Percentiles rank a stretch among this genome's conserved stretches.
phyloP scores from a whole-genome alignment of 1,140 invertebrate genomes.

The Drosophila albomicans region DNA sequence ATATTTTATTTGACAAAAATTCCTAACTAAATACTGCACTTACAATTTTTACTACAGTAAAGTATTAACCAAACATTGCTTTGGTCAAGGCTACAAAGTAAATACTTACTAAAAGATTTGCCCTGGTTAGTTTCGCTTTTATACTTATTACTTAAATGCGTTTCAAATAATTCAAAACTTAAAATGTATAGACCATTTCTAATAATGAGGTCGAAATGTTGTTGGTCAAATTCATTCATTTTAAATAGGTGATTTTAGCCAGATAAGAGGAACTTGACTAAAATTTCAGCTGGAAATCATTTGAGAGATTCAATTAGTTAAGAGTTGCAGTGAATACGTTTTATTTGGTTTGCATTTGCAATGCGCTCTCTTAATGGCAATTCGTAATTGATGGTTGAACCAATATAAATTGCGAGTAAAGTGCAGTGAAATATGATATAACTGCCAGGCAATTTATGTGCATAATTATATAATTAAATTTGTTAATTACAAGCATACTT shows the following conservation, averaged over 20 bases:
- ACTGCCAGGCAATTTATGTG: constrained; percentile 4
- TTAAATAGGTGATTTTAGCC: background rate
- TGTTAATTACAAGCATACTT: constrained; percentile 10
- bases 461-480: constrained; percentile 14
- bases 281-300: background rate
- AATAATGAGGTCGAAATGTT: too few species aligned
- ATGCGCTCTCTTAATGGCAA: background rate
- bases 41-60: too few species aligned
- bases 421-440: constrained; percentile 3
- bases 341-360: background rate
- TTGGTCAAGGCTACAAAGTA: too few species aligned
- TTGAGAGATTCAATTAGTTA: constrained; percentile 1
- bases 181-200: too few species aligned
- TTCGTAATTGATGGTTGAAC: constrained; percentile 1
- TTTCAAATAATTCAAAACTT: too few species aligned
- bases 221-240: too few species aligned
- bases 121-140: too few species aligned
- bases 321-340: background rate
- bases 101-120: too few species aligned
- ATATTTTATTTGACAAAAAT: too few species aligned
- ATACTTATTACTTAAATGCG: too few species aligned
- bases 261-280: background rate
- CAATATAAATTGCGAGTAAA: background rate
- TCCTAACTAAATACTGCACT: too few species aligned
- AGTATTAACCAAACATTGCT: too few species aligned